A percentile compares a stretch with the other conserved stretches of the same genome.
These are phyloP conservation scores for Chrysolina americana DNA, from an alignment of 2,888 invertebrate species.

Conservation along the genomic window DNA sequence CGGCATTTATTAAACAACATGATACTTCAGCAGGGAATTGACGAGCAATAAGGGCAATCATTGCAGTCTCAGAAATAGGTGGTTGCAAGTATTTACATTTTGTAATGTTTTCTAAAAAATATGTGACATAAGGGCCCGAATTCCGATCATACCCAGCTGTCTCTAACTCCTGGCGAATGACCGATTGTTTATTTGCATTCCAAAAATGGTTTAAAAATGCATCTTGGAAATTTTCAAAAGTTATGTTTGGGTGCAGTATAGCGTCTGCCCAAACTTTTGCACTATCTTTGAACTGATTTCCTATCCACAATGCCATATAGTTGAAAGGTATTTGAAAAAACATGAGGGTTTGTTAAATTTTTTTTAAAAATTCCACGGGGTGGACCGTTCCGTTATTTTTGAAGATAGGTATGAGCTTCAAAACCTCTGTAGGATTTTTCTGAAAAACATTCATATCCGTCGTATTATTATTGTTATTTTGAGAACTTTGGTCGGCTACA, in stretches of 20 bases:
- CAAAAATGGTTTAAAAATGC: slow-evolving; percentile 6
- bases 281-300: not conserved
- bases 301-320: not conserved
- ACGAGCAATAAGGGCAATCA: not conserved
- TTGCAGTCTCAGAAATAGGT: not conserved
- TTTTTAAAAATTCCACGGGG: not conserved
- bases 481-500: not conserved
- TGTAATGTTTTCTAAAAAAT: not conserved
- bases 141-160: not conserved
- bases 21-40: not conserved
- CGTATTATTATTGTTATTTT: not conserved
- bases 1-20: not conserved
- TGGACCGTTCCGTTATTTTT: not conserved
- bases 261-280: not conserved
- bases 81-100: not conserved
- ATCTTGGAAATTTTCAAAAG: not conserved
- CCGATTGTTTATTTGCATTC: not conserved
- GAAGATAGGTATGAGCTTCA: not conserved
- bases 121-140: not conserved
- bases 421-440: not conserved
- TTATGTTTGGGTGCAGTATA: not conserved
- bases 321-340: slow-evolving; percentile 7
- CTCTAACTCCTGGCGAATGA: not conserved
- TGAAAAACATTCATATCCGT: not conserved
- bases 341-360: not conserved